Percentiles rank a stretch among this genome's conserved stretches.
Evolutionary conservation across 1,140 invertebrate species (phyloP).

Genomic region (Drosophila pectinifera): DNA sequence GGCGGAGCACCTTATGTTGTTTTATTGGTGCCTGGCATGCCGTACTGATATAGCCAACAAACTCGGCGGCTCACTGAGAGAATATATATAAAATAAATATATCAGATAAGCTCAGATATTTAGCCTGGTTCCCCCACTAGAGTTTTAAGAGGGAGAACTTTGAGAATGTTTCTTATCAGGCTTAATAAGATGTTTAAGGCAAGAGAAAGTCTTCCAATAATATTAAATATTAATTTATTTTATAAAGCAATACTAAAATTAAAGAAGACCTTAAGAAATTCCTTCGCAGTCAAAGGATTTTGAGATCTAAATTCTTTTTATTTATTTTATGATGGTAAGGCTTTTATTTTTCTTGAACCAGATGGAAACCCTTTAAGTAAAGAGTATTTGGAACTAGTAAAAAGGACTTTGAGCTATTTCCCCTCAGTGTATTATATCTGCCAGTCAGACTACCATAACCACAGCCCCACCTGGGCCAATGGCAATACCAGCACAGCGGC

Average conservation of each 20-base stretch:
- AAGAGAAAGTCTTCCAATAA: no score
- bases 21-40: constrained; percentile 45
- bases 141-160: neutral
- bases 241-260: no score
- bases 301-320: no score
- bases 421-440: constrained; percentile 14
- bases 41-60: constrained; percentile 25
- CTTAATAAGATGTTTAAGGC: neutral
- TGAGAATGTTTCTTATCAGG: no score
- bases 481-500: constrained; percentile 28
- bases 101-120: no score
- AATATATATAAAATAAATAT: neutral
- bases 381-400: no score
- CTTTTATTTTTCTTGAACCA: no score
- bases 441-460: constrained; percentile 28
- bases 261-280: no score
- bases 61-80: constrained; percentile 11
- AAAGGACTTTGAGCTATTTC: no score
- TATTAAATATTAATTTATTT: no score
- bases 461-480: constrained; percentile 30
- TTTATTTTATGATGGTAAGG: neutral
- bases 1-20: constrained; percentile 41
- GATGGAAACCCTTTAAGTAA: no score
- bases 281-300: neutral
- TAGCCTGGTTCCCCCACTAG: neutral